Evolutionary conservation across 2,888 invertebrate genomes (phyloP), one percentile per base, ranked within the genome.

Genomic region (Monochamus alternatus): DNA sequence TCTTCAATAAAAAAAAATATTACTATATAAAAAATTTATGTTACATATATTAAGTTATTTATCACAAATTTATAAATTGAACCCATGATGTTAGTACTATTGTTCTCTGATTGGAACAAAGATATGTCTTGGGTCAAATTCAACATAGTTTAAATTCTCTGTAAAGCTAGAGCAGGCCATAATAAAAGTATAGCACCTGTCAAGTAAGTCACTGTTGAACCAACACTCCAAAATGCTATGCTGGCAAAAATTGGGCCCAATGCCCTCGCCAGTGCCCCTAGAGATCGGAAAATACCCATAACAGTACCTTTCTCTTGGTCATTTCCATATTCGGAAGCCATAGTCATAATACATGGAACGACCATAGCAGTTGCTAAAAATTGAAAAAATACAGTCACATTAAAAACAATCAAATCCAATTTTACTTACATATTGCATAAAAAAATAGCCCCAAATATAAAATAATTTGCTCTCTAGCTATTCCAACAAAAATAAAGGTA

Each of bases 261-360:
- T 31, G 98, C 97, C 81, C 99, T 91, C 0, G 98, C 98, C 60
- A 99, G 90, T 1, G 98, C 97, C 14, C 99, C 99, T 52, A 99
- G 90, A 1, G 98, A 98, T 76, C 99, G 92, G 86, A 98, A 96
- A 80, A 97, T 95, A 10, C 99, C 99, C 86, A 98, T 93, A 79
- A 97, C 95, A 0, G 95, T 94, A 43, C 99, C 99, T 86, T 98
- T 97, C 85, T 97, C 95, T 85, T 94, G 94, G 75, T 90, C 91
- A 52, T 93, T 93, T 5, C 96, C 95, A 87, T 95, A 94, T 79
- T 93, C 93, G 3, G 98, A 97, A n/a, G 96, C 96, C 88, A 98
- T 90, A 3, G 98, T 96, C 84, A 97, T 98, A 90, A 99, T 92
- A 86, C 97, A 97, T 10, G 99, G 98, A 31, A 99, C 98, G 44